phyloP scores from a whole-genome alignment of 2,113 vertebrate species.

The Lampris megalopsis region DNA sequence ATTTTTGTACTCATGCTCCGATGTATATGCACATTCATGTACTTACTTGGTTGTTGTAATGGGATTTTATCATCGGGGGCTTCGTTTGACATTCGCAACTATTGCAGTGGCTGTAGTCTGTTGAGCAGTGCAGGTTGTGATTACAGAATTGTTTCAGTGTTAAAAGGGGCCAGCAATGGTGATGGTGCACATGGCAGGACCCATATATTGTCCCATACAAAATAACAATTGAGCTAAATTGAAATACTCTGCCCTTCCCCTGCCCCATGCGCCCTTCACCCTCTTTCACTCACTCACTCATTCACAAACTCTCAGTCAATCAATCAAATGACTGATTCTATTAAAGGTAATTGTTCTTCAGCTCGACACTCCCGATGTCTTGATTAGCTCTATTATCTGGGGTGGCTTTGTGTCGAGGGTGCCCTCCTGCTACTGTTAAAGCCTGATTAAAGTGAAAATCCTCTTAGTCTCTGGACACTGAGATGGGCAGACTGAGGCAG shows the following conservation, averaged over 20 bases:
- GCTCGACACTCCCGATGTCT: conserved; percentile 58
- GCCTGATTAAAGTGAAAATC: conserved; percentile 70
- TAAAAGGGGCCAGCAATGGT: background rate
- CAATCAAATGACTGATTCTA: conserved; percentile 50
- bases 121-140: background rate
- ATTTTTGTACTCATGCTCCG: background rate
- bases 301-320: conserved; percentile 36
- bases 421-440: conserved; percentile 59
- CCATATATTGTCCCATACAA: no score
- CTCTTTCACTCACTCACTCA: conserved; percentile 8
- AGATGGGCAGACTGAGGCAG: conserved; percentile 49
- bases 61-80: background rate
- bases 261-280: background rate
- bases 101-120: background rate
- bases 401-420: conserved; percentile 47
- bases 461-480: conserved; percentile 70
- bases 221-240: conserved; percentile 7
- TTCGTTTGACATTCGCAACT: background rate
- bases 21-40: background rate
- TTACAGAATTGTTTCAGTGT: background rate
- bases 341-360: conserved; percentile 59
- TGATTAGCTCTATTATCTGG: conserved; percentile 69
- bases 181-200: background rate
- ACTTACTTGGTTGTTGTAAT: background rate
- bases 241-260: conserved; percentile 45